A percentile compares a stretch with the other conserved stretches of the same genome.
These are phyloP conservation scores for Zaprionus davidi DNA, from an alignment of 1,140 invertebrate species.

Conservation along the genomic window DNA sequence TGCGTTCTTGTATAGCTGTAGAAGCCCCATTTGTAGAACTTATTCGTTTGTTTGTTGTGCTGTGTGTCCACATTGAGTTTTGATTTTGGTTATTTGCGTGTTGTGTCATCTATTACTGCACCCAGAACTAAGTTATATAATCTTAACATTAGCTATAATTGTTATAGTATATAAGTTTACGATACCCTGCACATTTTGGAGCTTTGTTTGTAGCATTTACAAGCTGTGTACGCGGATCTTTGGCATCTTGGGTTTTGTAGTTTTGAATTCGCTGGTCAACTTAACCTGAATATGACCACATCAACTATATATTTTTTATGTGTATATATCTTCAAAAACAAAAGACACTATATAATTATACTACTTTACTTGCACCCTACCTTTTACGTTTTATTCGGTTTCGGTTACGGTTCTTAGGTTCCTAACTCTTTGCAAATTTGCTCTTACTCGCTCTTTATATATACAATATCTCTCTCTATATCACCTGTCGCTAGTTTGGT, in stretches of 20 bases:
- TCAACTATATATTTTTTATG: slow-evolving; percentile 14
- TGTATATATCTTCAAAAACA: slow-evolving; percentile 14
- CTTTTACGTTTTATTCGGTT: slow-evolving; percentile 51
- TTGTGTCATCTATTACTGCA: slow-evolving; percentile 25
- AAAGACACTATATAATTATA: slow-evolving; percentile 27
- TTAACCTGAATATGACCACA: slow-evolving; percentile 6
- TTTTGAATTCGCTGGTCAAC: slow-evolving; percentile 21
- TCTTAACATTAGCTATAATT: slow-evolving; percentile 32
- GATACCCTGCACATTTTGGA: slow-evolving; percentile 46
- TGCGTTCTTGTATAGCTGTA: not conserved
- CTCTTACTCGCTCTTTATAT: slow-evolving; percentile 48
- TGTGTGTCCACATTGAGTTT: slow-evolving; percentile 12
- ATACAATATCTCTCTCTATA: slow-evolving; percentile 43
- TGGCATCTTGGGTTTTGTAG: slow-evolving; percentile 57
- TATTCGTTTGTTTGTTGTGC: slow-evolving; percentile 35
- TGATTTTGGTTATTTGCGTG: slow-evolving; percentile 40
- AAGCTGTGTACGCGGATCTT: slow-evolving; percentile 27
- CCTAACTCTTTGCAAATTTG: slow-evolving; percentile 59
- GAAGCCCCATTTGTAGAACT: not conserved
- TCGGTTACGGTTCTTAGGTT: slow-evolving; percentile 33
- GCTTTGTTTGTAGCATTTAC: slow-evolving; percentile 49
- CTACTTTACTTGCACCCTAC: slow-evolving; percentile 46
- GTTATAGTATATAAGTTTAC: slow-evolving; percentile 34
- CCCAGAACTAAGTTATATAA: slow-evolving; percentile 38
- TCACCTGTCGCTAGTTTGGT: slow-evolving; percentile 42